Base-by-base conservation (phyloP, 2,797 vertebrate species). In the Brachyalestes nurse region DNA sequence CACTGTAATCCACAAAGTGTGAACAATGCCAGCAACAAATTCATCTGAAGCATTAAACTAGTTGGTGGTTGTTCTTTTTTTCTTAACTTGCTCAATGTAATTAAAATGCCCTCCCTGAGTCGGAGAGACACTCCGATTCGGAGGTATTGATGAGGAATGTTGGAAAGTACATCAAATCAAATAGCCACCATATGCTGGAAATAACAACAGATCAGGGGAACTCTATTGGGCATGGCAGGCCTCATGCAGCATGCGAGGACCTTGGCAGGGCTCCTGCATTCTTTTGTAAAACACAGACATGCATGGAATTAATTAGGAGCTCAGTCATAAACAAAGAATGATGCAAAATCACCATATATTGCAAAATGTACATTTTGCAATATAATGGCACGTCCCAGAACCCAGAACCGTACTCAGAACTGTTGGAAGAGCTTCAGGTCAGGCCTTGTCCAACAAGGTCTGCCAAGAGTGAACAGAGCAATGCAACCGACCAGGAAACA, bases 231-330 rank as follows among this genome's bases (percentile, higher is more conserved):
- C 62, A 80, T 51, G 77, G 69, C 60, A 80, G 78, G 76, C 79
- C 85, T 47, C 57, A 61, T 64, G 65, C 83, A 78, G 83, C 80
- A 86, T 84, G 76, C 80, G 28, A 69, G 83, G 83, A 80, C 85
- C 82, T 82, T 84, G 88, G 84, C 83, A 83, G 79, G 51, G 62
- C 71, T 34, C 42, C 64, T 77, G 82, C 78, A 85, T 86, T 83
- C 65, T 83, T 81, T 58, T 77, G 77, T 47, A 60, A 79, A 81
- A 83, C 65, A 82, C 82, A 85, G 64, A 85, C 72, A 89, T 55
- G 79, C 69, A 85, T 80, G 75, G 62, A 71, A 81, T 70, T 86
- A 88, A 89, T 88, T 86, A 86, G 84, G 21, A 40, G 72, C 61
- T 57, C 58, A 9, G 64, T 61, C 62, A 79, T 77, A 79, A 82